phyloP scores from a whole-genome alignment of 2,113 vertebrate species.

The Amblyornis subalaris region DNA sequence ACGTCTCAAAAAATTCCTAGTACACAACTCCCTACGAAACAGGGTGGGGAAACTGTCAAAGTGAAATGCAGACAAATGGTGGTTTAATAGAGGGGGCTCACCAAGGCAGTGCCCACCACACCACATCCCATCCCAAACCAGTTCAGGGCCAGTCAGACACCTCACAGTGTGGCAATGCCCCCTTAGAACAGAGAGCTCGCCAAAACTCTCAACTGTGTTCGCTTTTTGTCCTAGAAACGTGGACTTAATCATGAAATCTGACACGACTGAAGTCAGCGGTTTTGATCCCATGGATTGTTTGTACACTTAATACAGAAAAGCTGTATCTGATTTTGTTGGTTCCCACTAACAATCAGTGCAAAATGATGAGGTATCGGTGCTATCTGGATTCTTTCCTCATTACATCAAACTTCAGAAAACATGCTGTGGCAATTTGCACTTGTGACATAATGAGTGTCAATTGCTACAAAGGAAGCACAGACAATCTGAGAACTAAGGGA shows the following conservation, averaged over 20 bases:
- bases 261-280: not conserved
- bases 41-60: not conserved
- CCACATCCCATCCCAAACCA: not conserved
- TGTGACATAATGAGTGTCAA: not conserved
- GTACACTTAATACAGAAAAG: not conserved
- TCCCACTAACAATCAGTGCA: not conserved
- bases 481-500: slow-evolving; percentile 26
- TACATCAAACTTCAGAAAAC: not conserved
- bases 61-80: not conserved
- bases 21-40: not conserved
- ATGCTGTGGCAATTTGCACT: slow-evolving; percentile 9
- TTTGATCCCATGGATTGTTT: not conserved
- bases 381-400: slow-evolving; percentile 21
- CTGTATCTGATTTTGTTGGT: not conserved
- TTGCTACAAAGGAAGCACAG: not conserved
- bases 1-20: not conserved
- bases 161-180: accelerated
- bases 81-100: not conserved
- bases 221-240: not conserved
- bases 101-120: not conserved
- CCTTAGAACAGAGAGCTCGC: not conserved
- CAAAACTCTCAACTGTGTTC: accelerated
- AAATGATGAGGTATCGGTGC: not conserved
- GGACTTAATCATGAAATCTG: slow-evolving; percentile 2
- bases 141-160: not conserved